Evolutionary conservation across 2,113 vertebrate genomes (phyloP).

Genomic region (Crocuta crocuta): DNA sequence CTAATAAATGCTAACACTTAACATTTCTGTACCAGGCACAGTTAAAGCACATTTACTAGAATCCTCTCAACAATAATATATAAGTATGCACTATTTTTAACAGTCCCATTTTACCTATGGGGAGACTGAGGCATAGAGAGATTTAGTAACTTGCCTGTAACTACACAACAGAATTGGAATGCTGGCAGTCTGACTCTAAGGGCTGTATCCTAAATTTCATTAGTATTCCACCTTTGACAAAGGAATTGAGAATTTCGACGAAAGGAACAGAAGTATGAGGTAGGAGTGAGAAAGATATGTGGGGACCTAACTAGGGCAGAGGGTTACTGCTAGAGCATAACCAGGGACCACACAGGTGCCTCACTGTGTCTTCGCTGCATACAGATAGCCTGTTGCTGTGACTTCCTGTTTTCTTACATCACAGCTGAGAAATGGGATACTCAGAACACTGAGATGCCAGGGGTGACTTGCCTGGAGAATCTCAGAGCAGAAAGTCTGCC

Average conservation of each 20-base stretch:
- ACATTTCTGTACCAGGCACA: background rate
- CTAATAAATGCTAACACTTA: background rate
- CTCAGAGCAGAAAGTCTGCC: background rate
- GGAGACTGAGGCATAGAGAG: background rate
- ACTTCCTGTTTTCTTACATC: background rate
- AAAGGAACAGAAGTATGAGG: background rate
- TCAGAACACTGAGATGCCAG: background rate
- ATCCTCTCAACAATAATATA: background rate
- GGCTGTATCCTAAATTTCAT: background rate
- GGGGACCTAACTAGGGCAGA: background rate
- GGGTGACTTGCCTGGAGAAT: background rate
- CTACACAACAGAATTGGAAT: background rate
- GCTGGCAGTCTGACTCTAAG: background rate
- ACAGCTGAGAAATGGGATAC: background rate
- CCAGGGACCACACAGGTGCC: accelerated
- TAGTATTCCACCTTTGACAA: background rate
- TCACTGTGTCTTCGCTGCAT: background rate
- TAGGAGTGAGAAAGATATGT: background rate
- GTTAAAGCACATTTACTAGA: background rate
- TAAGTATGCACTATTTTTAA: background rate
- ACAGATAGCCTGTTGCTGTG: background rate
- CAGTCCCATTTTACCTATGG: background rate
- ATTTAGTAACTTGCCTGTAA: background rate
- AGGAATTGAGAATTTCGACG: background rate
- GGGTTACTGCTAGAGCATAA: background rate